Evolutionary conservation across 2,888 invertebrate species (phyloP), one percentile per base, ranked within the genome.

Genomic region (Caradrina clavipalpis): DNA sequence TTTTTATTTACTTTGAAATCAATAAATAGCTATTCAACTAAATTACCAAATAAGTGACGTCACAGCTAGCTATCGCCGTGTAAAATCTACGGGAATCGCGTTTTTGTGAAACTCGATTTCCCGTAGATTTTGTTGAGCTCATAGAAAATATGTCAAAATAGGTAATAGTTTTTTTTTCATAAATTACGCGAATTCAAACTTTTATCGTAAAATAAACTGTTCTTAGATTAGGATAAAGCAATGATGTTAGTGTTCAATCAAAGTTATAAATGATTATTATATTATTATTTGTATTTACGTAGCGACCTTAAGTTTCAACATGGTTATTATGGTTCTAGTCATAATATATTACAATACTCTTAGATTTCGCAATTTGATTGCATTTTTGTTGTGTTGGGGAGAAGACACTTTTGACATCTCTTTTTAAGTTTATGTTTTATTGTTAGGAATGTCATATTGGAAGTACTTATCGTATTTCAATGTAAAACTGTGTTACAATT

Each of bases 241-340:
- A 81, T 69, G 73, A 78, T 73, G 45, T 72, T 81, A 77, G 83
- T 78, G 75, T 74, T 80, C 69, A 78, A 57, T 77, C 19, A 62
- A 64, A 69, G 49, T 66, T 76, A 67, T 68, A 57, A 49, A 31
- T 42, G 42, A 50, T 66, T 0, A 45, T 69, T 63, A 65, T 11
- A 26, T 26, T 26, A 26, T 4, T 26, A 26, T 26, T 26, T 45
- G 45, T 76, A 50, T 42, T 62, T 55, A 62, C 21, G 57, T 59
- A 68, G 65, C 22, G n/a, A 1, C 19, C 19, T 39, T 72, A 77
- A 64, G 70, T 72, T 74, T 65, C 56, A 76, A 73, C 70, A 59
- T 68, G 51, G 49, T 67, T 65, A 58, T 55, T 74, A 74, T 68
- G 73, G 67, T 72, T 81, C 81, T 81, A 81, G 81, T 81, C 81